Percentiles rank a stretch among this genome's conserved stretches.
phyloP scores from a whole-genome alignment of 2,888 invertebrate genomes.

The Pandemis cinnamomeana region DNA sequence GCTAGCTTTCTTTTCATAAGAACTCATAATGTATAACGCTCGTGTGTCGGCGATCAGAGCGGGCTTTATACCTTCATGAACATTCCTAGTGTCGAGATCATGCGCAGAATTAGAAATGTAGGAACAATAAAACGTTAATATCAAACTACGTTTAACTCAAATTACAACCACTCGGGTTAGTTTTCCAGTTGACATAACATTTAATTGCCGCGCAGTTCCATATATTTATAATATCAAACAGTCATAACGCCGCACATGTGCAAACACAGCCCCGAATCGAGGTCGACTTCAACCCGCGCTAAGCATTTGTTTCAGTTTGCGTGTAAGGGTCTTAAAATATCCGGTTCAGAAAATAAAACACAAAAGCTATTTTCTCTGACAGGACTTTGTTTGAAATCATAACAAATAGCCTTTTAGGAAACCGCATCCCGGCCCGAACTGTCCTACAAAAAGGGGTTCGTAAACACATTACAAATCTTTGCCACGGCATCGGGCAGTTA shows the following conservation, averaged over 20 bases:
- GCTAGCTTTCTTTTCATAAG: neutral
- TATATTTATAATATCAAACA: slow-evolving; percentile 16
- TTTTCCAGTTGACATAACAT: slow-evolving; percentile 10
- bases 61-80: neutral
- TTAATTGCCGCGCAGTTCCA: slow-evolving; percentile 5
- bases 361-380: slow-evolving; percentile 79
- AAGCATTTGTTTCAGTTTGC: slow-evolving; percentile 61
- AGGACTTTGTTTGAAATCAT: slow-evolving; percentile 82
- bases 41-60: neutral
- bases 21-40: neutral
- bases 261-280: slow-evolving; percentile 31
- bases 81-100: neutral
- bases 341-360: slow-evolving; percentile 75
- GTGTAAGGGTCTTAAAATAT: slow-evolving; percentile 67
- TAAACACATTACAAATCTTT: slow-evolving; percentile 81
- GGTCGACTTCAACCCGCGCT: slow-evolving; percentile 37
- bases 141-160: slow-evolving; percentile 13
- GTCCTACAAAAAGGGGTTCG: slow-evolving; percentile 78
- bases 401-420: slow-evolving; percentile 82
- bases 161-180: slow-evolving; percentile 15
- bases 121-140: slow-evolving; percentile 3
- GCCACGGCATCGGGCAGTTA: slow-evolving; percentile 70
- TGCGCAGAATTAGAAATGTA: neutral
- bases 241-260: slow-evolving; percentile 22
- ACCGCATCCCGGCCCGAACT: slow-evolving; percentile 78